A percentile compares a stretch with the other conserved stretches of the same genome.
Evolutionary conservation across 2,888 invertebrate genomes (phyloP).

Genomic region (Scaeva pyrastri): DNA sequence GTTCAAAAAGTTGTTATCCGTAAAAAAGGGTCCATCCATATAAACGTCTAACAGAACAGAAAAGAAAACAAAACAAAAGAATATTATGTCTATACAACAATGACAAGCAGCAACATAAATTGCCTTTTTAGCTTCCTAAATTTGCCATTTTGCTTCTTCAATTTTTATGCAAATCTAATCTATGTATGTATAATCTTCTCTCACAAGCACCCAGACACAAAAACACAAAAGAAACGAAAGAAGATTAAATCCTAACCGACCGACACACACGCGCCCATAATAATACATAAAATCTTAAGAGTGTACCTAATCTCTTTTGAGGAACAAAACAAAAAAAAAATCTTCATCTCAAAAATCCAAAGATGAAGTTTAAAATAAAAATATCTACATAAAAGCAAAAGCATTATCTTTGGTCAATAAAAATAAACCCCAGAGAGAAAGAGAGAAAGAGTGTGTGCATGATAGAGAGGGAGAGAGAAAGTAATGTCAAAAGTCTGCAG

Average conservation of each 20-base stretch:
- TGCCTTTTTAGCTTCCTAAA: conserved; percentile 34
- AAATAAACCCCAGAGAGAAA: conserved; percentile 16
- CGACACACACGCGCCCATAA: conserved; percentile 59
- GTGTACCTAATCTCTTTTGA: background rate
- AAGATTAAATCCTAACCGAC: background rate
- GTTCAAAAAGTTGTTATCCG: conserved; percentile 54
- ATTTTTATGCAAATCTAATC: conserved; percentile 67
- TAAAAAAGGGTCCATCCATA: conserved; percentile 34
- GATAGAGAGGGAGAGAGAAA: conserved; percentile 45
- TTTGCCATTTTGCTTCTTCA: conserved; percentile 45
- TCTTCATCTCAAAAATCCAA: background rate
- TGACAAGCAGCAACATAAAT: conserved; percentile 49
- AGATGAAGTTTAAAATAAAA: conserved; percentile 6
- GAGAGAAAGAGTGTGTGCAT: no score
- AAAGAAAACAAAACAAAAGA: conserved; percentile 19
- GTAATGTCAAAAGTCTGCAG: conserved; percentile 25
- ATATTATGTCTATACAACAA: background rate
- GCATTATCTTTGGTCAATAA: conserved; percentile 58
- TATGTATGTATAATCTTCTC: background rate
- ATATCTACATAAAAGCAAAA: conserved; percentile 5
- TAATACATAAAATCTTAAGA: background rate
- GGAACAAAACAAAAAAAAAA: conserved; percentile 5
- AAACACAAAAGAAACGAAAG: background rate
- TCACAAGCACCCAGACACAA: conserved; percentile 24
- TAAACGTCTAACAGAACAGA: background rate